Base-by-base conservation (phyloP, 2,888 invertebrate species). In the Cecidostiba fungosa region DNA sequence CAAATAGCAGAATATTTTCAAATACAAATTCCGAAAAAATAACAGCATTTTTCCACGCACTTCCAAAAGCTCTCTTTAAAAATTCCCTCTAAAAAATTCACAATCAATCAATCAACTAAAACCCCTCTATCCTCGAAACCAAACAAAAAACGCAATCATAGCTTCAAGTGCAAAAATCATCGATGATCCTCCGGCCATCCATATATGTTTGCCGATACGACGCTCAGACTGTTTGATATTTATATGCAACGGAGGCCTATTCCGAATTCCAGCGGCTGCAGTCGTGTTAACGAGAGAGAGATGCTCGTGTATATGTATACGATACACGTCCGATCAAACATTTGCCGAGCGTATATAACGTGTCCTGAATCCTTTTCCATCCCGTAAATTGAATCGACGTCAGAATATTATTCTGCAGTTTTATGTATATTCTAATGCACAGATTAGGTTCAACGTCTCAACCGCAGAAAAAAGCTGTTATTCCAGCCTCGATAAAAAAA, bases 231-330 rank as follows among this genome's bases (percentile, higher is more conserved):
- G 70, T 80, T 80, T 80, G 54, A 39, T 72, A 80, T 80, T 80
- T 80, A 80, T 54, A 59, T 73, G 72, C 80, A 43, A 73, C 70
- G 36, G 39, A 80, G 54, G 73, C 72, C 80, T 10, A 73, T 59
- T 36, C 59, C 72, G n/a, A 59, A 80, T 80, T 70, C 26, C 19
- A 80, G 62, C 43, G 6, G 16, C n/a, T 3, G 72, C 72, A 19
- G 19, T n/a, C 8, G n/a, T 19, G 62, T 77, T 62, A 62, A 77
- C 77, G 66, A 72, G 39, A 2, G 6, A n/a, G n/a, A 39, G 39
- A 8, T 16, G 36, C n/a, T n/a, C n/a, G n/a, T n/a, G n/a, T n/a
- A n/a, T 39, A 32, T 70, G 29, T 19, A 10, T 19, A n/a, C 43
- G 19, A n/a, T n/a, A n/a, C n/a, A 23, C 39, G 39, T 19, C n/a